A percentile compares a stretch with the other conserved stretches of the same genome.
These are phyloP conservation scores for Ennomos fuscantarius DNA, from an alignment of 2,888 invertebrate species.

Conservation along the genomic window DNA sequence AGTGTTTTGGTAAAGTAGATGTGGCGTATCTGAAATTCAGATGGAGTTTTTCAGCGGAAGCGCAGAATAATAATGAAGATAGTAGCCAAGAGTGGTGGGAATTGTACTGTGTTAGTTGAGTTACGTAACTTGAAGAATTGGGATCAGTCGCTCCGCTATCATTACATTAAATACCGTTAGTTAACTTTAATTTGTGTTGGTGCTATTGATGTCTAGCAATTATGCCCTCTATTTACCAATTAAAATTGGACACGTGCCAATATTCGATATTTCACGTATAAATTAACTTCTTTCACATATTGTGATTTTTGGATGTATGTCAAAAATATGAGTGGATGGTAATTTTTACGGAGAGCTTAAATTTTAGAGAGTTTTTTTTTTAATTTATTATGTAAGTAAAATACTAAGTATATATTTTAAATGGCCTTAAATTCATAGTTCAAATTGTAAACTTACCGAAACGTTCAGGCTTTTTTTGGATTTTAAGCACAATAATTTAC, in stretches of 20 bases:
- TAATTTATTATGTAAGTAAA: background rate
- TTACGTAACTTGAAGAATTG: too few relatives aligned
- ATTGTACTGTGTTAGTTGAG: constrained; percentile 11
- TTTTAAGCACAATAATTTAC: too few relatives aligned
- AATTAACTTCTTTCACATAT: constrained; percentile 72
- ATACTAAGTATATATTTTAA: too few relatives aligned
- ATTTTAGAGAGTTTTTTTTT: constrained; percentile 12
- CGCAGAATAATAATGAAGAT: constrained; percentile 30
- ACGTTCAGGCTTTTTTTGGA: too few relatives aligned
- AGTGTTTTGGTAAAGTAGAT: constrained; percentile 52
- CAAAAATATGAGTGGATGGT: constrained; percentile 35
- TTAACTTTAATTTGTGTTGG: background rate
- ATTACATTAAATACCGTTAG: background rate
- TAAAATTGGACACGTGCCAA: constrained; percentile 62
- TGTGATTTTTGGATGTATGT: constrained; percentile 44
- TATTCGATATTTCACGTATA: constrained; percentile 61
- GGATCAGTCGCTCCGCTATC: too few relatives aligned
- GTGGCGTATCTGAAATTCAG: constrained; percentile 68
- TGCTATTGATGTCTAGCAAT: background rate
- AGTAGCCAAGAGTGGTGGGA: constrained; percentile 22
- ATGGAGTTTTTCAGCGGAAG: constrained; percentile 59
- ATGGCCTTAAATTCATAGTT: constrained; percentile 9
- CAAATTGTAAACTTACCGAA: background rate
- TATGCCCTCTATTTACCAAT: too few relatives aligned
- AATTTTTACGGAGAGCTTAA: constrained; percentile 14